Evolutionary conservation across 2,797 vertebrate genomes (phyloP).

Genomic region (Corythornis leucogaster): DNA sequence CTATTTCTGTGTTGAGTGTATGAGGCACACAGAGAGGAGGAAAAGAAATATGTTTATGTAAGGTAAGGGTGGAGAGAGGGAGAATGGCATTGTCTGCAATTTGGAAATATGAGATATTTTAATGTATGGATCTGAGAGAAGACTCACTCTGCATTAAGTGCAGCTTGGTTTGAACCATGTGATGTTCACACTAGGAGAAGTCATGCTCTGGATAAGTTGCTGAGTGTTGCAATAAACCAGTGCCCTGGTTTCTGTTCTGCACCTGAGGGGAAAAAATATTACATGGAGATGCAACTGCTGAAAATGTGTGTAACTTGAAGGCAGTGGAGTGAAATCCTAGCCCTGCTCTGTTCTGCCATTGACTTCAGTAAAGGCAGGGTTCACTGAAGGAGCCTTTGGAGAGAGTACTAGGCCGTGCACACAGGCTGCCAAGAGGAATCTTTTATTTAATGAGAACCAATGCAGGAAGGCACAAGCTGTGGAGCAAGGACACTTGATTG

Average conservation of each 20-base stretch:
- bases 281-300: neutral
- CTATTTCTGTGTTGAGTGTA: neutral
- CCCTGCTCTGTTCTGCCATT: neutral
- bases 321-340: neutral
- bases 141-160: neutral
- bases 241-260: neutral
- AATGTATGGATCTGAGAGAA: neutral
- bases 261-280: fast-evolving
- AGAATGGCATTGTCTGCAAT: neutral
- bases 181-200: neutral
- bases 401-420: fast-evolving
- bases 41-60: neutral
- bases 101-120: neutral
- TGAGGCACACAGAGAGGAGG: neutral
- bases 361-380: neutral
- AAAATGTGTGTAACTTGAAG: neutral
- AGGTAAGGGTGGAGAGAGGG: neutral
- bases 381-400: neutral
- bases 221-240: neutral
- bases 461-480: neutral
- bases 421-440: neutral
- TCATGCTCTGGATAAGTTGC: neutral
- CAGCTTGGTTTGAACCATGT: neutral
- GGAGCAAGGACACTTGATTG: neutral
- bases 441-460: neutral